Conservation (phyloP, 2,888 invertebrate species). For the Nomada fucata region DNA sequence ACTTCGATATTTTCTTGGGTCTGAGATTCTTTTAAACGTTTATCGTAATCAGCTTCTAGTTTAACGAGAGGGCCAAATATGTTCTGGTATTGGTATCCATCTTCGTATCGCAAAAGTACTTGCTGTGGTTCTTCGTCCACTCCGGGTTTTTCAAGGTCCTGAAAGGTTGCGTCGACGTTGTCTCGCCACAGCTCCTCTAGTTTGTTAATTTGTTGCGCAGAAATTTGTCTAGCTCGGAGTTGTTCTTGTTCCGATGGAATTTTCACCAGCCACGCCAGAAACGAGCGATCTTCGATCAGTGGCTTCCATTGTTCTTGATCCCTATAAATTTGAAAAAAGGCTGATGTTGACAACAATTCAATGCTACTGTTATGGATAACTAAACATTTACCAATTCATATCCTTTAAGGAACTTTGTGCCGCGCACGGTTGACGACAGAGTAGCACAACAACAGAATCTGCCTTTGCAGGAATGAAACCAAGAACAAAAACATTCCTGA, state of each 20-base stretch:
- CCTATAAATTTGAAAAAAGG: slow-evolving; percentile 82
- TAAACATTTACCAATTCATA: slow-evolving; percentile 93
- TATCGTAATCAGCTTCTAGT: slow-evolving; percentile 99
- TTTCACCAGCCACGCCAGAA: slow-evolving; percentile 98
- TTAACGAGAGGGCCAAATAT: slow-evolving; percentile 98
- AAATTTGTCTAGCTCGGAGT: slow-evolving; percentile 97
- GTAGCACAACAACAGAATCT: slow-evolving; percentile 97
- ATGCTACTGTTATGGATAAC: not conserved
- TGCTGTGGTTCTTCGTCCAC: slow-evolving; percentile 99
- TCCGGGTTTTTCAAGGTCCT: slow-evolving; percentile 99
- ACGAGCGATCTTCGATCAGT: slow-evolving; percentile 97
- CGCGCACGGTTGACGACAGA: slow-evolving; percentile 99
- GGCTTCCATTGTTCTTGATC: slow-evolving; percentile 99
- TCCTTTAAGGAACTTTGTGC: slow-evolving; percentile 98
- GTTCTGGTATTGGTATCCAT: slow-evolving; percentile 99
- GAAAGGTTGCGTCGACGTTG: slow-evolving; percentile 98
- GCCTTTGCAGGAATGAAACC: slow-evolving; percentile 99
- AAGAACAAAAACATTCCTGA: slow-evolving; percentile 98
- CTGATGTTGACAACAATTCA: not conserved
- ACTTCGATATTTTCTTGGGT: slow-evolving; percentile 99
- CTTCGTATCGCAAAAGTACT: slow-evolving; percentile 92
- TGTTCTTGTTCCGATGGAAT: slow-evolving; percentile 99
- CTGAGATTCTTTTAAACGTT: slow-evolving; percentile 98
- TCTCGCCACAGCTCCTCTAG: slow-evolving; percentile 99
- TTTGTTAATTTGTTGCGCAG: slow-evolving; percentile 98